phyloP scores from a whole-genome alignment of 2,888 invertebrate species.

The Microchrysa polita region DNA sequence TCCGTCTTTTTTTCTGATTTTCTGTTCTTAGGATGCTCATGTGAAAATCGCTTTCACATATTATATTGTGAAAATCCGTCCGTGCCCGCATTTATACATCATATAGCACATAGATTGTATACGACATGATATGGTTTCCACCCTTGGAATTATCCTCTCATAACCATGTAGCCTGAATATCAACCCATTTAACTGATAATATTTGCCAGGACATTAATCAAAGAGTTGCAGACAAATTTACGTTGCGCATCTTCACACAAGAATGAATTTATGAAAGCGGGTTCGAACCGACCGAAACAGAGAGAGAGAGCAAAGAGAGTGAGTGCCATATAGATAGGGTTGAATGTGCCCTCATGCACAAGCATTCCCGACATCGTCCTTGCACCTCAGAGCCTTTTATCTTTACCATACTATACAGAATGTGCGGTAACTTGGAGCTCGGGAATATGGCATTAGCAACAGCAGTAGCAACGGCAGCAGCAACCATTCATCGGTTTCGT shows the following conservation, averaged over 20 bases:
- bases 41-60: constrained; percentile 40
- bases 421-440: no score
- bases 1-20: constrained; percentile 7
- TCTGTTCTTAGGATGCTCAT: background rate
- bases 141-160: constrained; percentile 43
- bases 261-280: constrained; percentile 51
- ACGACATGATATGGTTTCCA: constrained; percentile 38
- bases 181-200: constrained; percentile 54
- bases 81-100: constrained; percentile 30
- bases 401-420: no score
- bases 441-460: no score
- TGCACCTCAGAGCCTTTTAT: background rate
- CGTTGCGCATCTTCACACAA: constrained; percentile 55
- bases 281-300: constrained; percentile 40
- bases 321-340: constrained; percentile 42
- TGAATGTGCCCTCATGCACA: constrained; percentile 44
- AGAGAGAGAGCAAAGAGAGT: no score
- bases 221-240: constrained; percentile 55
- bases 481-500: constrained; percentile 24
- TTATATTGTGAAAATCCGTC: constrained; percentile 23
- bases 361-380: constrained; percentile 5
- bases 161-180: constrained; percentile 46
- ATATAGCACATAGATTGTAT: background rate
- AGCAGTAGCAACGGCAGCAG: no score
- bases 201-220: constrained; percentile 56